Conservation (phyloP, 2,888 invertebrate genomes). For the Eristalinus aeneus region DNA sequence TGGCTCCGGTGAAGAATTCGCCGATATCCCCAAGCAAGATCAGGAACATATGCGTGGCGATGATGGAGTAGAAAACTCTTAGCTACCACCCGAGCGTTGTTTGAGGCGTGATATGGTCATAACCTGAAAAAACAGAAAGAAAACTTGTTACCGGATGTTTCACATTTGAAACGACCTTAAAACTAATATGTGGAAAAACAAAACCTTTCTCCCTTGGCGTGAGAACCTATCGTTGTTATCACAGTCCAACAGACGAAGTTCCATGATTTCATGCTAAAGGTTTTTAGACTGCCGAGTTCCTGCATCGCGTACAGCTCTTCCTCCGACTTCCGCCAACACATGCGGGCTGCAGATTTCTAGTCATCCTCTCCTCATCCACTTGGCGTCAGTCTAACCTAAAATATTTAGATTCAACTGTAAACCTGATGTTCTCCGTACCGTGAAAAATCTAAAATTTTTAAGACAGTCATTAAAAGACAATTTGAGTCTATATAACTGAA, state of each 20-base stretch:
- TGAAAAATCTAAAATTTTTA: too few species aligned
- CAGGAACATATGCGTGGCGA: constrained; percentile 97
- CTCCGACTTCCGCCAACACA: constrained; percentile 91
- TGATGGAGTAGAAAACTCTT: constrained; percentile 95
- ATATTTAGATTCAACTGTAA: too few species aligned
- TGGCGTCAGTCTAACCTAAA: too few species aligned
- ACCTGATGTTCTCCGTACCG: too few species aligned
- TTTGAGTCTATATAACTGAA: too few species aligned
- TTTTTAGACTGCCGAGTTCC: too few species aligned
- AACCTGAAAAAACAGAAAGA: constrained; percentile 85
- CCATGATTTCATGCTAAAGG: too few species aligned
- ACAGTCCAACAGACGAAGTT: too few species aligned
- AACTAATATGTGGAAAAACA: neutral
- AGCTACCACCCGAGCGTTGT: constrained; percentile 92
- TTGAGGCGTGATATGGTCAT: constrained; percentile 97
- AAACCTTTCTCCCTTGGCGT: too few species aligned
- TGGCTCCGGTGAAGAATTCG: constrained; percentile 93
- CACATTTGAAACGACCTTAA: neutral
- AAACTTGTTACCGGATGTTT: neutral
- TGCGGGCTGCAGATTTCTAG: too few species aligned
- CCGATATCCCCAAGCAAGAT: constrained; percentile 97
- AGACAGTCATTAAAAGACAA: too few species aligned
- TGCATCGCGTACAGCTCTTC: constrained; percentile 91
- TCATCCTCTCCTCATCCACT: too few species aligned
- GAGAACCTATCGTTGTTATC: constrained; percentile 95